These are phyloP conservation scores for Chrysemys picta DNA, from an alignment of 2,113 vertebrate genomes.

Conservation along the genomic window DNA sequence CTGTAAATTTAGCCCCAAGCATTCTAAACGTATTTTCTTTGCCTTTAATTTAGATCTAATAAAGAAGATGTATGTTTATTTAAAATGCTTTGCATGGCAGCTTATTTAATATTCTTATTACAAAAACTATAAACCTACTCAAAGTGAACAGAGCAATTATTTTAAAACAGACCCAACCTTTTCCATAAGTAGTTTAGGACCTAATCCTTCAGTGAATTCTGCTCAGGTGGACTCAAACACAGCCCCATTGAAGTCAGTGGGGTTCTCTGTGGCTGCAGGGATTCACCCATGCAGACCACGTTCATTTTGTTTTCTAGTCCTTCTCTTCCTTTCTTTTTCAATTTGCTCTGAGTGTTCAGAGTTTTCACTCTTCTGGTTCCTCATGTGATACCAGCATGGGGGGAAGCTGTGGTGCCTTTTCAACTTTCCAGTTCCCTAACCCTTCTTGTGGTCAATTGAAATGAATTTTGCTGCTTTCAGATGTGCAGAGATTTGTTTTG, in stretches of 20 bases:
- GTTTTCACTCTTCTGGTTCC: background rate
- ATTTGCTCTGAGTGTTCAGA: background rate
- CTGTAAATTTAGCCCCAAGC: constrained; percentile 56
- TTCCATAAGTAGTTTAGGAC: background rate
- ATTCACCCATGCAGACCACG: background rate
- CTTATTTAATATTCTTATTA: constrained; percentile 53
- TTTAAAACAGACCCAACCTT: background rate
- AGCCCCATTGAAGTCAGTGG: background rate
- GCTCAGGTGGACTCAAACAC: background rate
- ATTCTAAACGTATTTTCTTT: constrained; percentile 48
- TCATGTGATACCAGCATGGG: background rate
- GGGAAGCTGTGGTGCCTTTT: background rate
- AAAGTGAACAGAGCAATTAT: background rate
- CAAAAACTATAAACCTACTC: constrained; percentile 25
- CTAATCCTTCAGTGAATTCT: background rate
- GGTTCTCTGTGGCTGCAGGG: background rate
- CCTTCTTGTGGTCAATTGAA: background rate
- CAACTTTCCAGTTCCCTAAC: background rate
- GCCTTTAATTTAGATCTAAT: constrained; percentile 56
- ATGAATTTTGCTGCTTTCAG: background rate
- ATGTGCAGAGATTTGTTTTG: background rate
- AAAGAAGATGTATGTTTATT: constrained; percentile 22
- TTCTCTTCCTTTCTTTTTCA: background rate
- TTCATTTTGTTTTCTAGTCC: background rate
- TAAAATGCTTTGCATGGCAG: constrained; percentile 55